Percentiles rank a stretch among this genome's conserved stretches.
phyloP scores from a whole-genome alignment of 1,140 invertebrate genomes.

The Lucilia sericata region DNA sequence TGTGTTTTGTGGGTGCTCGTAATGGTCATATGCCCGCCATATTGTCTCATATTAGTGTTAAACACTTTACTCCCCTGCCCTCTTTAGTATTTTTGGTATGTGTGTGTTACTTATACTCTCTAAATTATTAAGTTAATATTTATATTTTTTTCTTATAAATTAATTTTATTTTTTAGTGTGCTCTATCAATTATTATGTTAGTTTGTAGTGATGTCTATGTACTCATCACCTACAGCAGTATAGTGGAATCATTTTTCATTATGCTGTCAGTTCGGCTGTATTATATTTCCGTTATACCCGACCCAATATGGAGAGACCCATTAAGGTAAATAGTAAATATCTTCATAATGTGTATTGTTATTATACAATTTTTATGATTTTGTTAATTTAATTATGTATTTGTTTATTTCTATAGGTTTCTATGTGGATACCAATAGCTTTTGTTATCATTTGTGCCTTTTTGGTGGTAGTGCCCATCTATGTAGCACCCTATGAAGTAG shows the following conservation, averaged over 20 bases:
- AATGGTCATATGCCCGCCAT: conserved; percentile 90
- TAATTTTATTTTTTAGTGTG: conserved; percentile 72
- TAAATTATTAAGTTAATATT: conserved; percentile 36
- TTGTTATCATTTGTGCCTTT: conserved; percentile 84
- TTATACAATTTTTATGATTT: neutral
- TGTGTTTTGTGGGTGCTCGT: conserved; percentile 92
- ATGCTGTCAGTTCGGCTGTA: conserved; percentile 89
- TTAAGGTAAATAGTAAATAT: conserved; percentile 77
- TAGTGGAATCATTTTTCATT: conserved; percentile 93
- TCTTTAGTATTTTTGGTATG: conserved; percentile 86
- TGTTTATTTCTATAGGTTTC: conserved; percentile 72
- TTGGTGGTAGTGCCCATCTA: conserved; percentile 83
- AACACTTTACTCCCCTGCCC: conserved; percentile 85
- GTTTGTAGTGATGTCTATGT: conserved; percentile 86
- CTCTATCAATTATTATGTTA: conserved; percentile 88
- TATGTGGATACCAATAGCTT: conserved; percentile 81
- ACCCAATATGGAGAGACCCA: conserved; percentile 85
- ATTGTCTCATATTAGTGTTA: conserved; percentile 86
- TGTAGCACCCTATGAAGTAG: conserved; percentile 82
- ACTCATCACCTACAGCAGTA: conserved; percentile 94
- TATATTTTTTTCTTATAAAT: neutral
- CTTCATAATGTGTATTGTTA: neutral
- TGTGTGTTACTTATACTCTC: conserved; percentile 5
- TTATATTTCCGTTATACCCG: conserved; percentile 86
- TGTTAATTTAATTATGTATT: conserved; percentile 30